Base-by-base conservation (phyloP, 2,888 invertebrate species). In the Eupithecia tripunctaria region DNA sequence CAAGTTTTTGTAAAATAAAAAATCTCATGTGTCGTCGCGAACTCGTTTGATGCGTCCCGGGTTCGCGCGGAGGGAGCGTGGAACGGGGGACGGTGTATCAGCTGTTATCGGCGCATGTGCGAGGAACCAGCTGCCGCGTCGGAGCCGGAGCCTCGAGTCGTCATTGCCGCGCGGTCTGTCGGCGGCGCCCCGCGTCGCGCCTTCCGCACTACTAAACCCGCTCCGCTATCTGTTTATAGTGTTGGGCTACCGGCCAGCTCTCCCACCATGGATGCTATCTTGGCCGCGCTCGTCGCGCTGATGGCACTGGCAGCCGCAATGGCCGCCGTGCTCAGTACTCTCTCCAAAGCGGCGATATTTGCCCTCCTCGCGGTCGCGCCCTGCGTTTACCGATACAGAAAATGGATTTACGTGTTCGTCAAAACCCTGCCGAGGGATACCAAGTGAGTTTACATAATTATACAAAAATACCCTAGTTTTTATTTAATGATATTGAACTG, bases 261-360 rank as follows among this genome's bases (percentile, higher is more conserved):
- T 74, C 74, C 87, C 71, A 74, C 76, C 77, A 95, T 95, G 95
- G 94, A 94, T 89, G 95, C 94, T 85, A 87, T 95, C 80, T 88
- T 95, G 85, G 94, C 93, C 82, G 91, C 93, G 84, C 89, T 94
- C 86, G 94, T 93, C 80, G 93, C 92, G 81, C 89, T 94, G 77
- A 94, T 94, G 94, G 95, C 92, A 88, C 86, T 93, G 86, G 94
- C 94, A 80, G 94, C 93, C 84, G 92, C 93, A 85, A 95, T 95
- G 94, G 95, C 94, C 87, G 95, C 93, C 84, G 90, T 95, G 82
- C 95, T 96, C 81, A 94, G 95, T 85, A 95, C 96, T 78, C 92
- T 96, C 75, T 92, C 97, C 63, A 96, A 97, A 91, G 96, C 96
- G 87, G 96, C 97, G 78, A 97, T 97, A 88, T 96, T 97, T 75